Percentiles rank a stretch among this genome's conserved stretches.
Conservation (phyloP, 1,140 invertebrate genomes). For the Rhynchophorus ferrugineus region DNA sequence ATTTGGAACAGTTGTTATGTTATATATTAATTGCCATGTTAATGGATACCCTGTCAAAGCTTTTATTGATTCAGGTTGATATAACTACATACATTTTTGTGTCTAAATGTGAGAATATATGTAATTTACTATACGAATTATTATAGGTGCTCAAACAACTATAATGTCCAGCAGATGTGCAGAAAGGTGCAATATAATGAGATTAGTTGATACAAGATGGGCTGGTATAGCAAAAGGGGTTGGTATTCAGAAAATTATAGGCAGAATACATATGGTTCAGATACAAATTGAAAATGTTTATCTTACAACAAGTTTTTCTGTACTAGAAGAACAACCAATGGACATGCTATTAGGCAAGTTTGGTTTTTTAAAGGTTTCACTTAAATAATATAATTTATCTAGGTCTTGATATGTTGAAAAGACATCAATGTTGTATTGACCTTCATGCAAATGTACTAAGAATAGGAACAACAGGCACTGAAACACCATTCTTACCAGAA, state of each 20-base stretch:
- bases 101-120: background rate
- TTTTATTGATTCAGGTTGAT: slow-evolving; percentile 87
- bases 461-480: slow-evolving; percentile 93
- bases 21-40: slow-evolving; percentile 93
- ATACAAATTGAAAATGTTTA: slow-evolving; percentile 92
- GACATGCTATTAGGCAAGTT: slow-evolving; percentile 76
- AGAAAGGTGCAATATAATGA: slow-evolving; percentile 91
- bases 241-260: slow-evolving; percentile 92
- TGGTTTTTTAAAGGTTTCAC: background rate
- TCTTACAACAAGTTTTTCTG: slow-evolving; percentile 92
- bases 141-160: slow-evolving; percentile 79
- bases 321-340: slow-evolving; percentile 96
- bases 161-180: slow-evolving; percentile 91
- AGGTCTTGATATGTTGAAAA: slow-evolving; percentile 93
- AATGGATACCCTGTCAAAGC: slow-evolving; percentile 95
- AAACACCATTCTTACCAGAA: slow-evolving; percentile 85
- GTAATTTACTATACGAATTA: background rate
- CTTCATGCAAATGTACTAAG: slow-evolving; percentile 79
- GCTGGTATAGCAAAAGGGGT: slow-evolving; percentile 93
- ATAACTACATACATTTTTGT: background rate
- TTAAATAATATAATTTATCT: background rate
- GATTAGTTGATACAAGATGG: slow-evolving; percentile 90
- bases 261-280: slow-evolving; percentile 93
- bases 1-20: slow-evolving; percentile 94
- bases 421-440: slow-evolving; percentile 96